Evolutionary conservation across 2,113 vertebrate species (phyloP), one percentile per base, ranked within the genome.

Genomic region (Laterallus jamaicensis): DNA sequence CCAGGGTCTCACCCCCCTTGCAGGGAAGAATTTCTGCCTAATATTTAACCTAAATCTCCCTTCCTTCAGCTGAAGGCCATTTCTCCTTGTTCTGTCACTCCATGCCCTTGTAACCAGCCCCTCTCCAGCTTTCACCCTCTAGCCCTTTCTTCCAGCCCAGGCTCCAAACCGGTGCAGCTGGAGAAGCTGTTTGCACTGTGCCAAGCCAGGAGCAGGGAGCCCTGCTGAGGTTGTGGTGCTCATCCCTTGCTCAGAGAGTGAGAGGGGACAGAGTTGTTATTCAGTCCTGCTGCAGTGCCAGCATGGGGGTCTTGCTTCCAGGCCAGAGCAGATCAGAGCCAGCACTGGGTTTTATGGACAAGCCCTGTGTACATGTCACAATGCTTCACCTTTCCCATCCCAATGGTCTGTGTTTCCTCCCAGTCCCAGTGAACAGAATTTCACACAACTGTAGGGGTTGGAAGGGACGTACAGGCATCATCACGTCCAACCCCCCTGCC

Each of bases 241-340:
- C 19, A 39, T 63, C 42, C 31, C 66, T 58, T 20, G 11, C 54
- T 40, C 26, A 12, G 50, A 6, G 37, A 37, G 26, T 6, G 24
- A 55, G 44, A n/a, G 16, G 52, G 49, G 60, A 20, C 39, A 19
- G 25, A 37, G 31, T 5, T 4, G 6, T 39, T 6, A 15, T 17
- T 40, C 37, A 7, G 22, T 20, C 12, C 56, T 64, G 32, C 25
- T 20, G 75, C 26, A 15, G 7, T 8, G n/a, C 35, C 42, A 47
- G 63, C 4, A 0, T 1, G 3, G 28, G 26, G 32, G 14, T 47
- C 37, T 86, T 2, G 0, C 50, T 44, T n/a, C 39, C 37, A 29
- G 74, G 39, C 5, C 0, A 1, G 29, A 28, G 11, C 7, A 25
- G 74, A 47, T 67, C 28, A 50, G 52, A 19, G 22, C 5, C 58